Conservation (phyloP, 2,888 invertebrate species). For the Diadegma fenestrale region DNA sequence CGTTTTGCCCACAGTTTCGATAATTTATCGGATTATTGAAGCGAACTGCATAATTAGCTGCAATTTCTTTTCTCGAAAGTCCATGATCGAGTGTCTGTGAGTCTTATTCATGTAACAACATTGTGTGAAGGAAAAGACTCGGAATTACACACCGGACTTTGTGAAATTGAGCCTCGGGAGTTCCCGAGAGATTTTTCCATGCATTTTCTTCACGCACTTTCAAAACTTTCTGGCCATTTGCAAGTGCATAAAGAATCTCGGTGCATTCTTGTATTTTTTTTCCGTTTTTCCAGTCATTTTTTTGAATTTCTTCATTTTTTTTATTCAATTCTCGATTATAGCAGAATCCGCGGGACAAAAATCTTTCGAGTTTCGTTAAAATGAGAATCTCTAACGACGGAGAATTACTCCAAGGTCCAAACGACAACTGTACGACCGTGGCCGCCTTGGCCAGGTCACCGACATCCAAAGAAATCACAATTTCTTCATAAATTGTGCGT, state of each 20-base stretch:
- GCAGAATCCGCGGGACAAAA: background rate
- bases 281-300: background rate
- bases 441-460: conserved; percentile 43
- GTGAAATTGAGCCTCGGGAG: conserved; percentile 37
- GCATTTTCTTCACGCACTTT: conserved; percentile 19
- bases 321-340: conserved; percentile 27
- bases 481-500: conserved; percentile 12
- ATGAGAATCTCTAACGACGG: conserved; percentile 26
- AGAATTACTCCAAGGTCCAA: conserved; percentile 4
- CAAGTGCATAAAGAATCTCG: background rate
- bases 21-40: conserved; percentile 58
- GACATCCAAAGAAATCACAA: conserved; percentile 14
- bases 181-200: background rate
- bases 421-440: conserved; percentile 20
- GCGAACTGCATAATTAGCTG: conserved; percentile 41
- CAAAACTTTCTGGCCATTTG: background rate
- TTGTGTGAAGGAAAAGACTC: background rate
- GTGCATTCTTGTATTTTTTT: background rate
- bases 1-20: conserved; percentile 24
- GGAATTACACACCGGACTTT: conserved; percentile 19
- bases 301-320: background rate
- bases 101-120: background rate
- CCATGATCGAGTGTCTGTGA: background rate
- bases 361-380: conserved; percentile 17
- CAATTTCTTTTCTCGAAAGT: conserved; percentile 62